These are phyloP conservation scores for Chalcosyrphus nemorum DNA, from an alignment of 2,888 invertebrate genomes.

Conservation along the genomic window DNA sequence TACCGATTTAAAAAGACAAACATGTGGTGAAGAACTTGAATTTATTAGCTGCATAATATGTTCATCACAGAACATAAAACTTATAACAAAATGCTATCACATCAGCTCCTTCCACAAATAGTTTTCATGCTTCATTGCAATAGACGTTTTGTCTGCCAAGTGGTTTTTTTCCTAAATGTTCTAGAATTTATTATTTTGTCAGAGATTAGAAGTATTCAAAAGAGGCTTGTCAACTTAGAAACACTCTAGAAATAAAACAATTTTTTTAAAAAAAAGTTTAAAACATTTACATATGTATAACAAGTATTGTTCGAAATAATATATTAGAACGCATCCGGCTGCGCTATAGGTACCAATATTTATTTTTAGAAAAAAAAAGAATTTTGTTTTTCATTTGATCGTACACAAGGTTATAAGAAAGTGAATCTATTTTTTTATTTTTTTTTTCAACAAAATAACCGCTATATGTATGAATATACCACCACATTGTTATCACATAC, in stretches of 20 bases:
- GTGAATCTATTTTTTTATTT: conserved; percentile 1
- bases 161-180: not conserved
- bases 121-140: not conserved
- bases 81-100: no score
- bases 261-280: not conserved
- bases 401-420: conserved; percentile 27
- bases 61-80: no score
- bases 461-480: not conserved
- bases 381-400: not conserved
- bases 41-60: no score
- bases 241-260: not conserved
- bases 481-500: not conserved
- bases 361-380: conserved; percentile 9
- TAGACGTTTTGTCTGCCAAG: not conserved
- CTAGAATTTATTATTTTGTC: not conserved
- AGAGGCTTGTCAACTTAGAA: not conserved
- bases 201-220: not conserved
- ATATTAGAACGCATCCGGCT: not conserved
- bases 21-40: no score
- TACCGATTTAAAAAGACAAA: not conserved
- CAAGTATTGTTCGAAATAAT: not conserved
- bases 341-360: not conserved
- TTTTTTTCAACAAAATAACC: not conserved
- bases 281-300: not conserved
- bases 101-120: not conserved